phyloP scores from a whole-genome alignment of 2,797 vertebrate genomes.

The Tenualosa thibaudeaui region DNA sequence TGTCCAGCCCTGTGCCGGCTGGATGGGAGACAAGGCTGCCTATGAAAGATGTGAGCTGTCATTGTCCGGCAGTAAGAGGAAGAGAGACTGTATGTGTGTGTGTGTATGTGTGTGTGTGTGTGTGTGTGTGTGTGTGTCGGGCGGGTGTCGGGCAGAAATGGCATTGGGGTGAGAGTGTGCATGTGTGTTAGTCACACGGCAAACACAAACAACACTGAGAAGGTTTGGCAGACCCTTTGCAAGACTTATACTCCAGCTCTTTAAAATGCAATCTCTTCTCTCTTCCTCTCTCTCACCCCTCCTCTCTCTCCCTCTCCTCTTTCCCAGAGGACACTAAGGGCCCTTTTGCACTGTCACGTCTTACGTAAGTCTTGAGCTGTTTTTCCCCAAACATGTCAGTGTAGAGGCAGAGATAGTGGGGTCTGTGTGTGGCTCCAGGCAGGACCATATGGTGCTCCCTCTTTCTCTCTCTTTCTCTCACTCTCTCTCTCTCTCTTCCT shows the following conservation, averaged over 20 bases:
- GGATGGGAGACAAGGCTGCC: not conserved
- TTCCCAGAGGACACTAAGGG: slow-evolving; percentile 25
- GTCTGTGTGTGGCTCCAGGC: slow-evolving; percentile 38
- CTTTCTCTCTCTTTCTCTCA: not conserved
- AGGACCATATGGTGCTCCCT: slow-evolving; percentile 48
- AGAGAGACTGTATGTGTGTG: not conserved
- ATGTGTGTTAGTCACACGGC: not conserved
- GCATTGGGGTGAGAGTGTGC: not conserved
- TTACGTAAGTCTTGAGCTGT: slow-evolving; percentile 47
- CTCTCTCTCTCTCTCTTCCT: not conserved
- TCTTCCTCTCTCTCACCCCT: not conserved
- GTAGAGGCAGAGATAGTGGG: slow-evolving; percentile 28
- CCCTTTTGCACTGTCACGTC: slow-evolving; percentile 36
- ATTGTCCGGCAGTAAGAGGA: not conserved
- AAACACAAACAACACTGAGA: slow-evolving; percentile 6
- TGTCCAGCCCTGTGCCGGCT: not conserved
- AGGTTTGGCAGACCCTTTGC: not conserved
- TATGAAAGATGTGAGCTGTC: slow-evolving; percentile 4
- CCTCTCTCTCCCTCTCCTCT: not conserved
- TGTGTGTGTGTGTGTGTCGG: not conserved
- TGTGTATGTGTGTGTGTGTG: not conserved
- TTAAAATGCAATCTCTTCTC: slow-evolving; percentile 16
- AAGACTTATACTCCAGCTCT: not conserved
- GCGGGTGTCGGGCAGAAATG: not conserved
- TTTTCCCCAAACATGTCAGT: slow-evolving; percentile 42